Evolutionary conservation across 2,888 invertebrate species (phyloP), one percentile per base, ranked within the genome.

Genomic region (Agonopterix heracliana): DNA sequence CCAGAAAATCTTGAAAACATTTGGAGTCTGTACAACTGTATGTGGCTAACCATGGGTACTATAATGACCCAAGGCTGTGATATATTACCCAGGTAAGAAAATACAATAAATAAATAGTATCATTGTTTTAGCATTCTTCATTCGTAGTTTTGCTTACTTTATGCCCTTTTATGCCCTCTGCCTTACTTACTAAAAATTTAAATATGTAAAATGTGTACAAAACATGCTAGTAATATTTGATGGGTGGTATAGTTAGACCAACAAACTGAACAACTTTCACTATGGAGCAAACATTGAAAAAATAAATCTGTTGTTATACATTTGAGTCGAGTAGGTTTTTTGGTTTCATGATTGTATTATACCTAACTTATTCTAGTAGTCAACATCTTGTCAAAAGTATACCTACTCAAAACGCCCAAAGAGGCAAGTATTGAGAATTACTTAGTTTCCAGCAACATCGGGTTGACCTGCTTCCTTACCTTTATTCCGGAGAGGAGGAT

Each of bases 41-140:
- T 96, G 74, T 99, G 98, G 98, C 91, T 98, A 51, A 95, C 96
- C 2, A 92, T 97, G 77, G 96, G 96, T 1, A 93, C 96, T 1
- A 92, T 98, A 56, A 95, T 98, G 94, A 95, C 95, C 53, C 97
- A 97, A 75, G 98, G 98, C 5, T 96, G 96, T 65, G 97, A 98
- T 79, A 93, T 98, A 64, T 89, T 97, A 48, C 98, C 98, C 9
- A 94, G 94, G 96, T 96, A 89, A 89, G 64, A 42, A 35, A 50
- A 41, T 44, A 38, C 35, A 65, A 50, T n/a, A 41, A 10, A 1
- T 35, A 35, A n/a, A 8, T 9, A 4, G 4, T 38, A 1, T 38
- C 9, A 7, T 38, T 10, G 38, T 38, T n/a, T 10, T 38, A n/a
- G 38, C n/a, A 38, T 26, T 5, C 26, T 26, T 26, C 5, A n/a